Conservation (phyloP, 37 sponge, comb jelly and placozoan genomes). For the Ianthella basta region DNA sequence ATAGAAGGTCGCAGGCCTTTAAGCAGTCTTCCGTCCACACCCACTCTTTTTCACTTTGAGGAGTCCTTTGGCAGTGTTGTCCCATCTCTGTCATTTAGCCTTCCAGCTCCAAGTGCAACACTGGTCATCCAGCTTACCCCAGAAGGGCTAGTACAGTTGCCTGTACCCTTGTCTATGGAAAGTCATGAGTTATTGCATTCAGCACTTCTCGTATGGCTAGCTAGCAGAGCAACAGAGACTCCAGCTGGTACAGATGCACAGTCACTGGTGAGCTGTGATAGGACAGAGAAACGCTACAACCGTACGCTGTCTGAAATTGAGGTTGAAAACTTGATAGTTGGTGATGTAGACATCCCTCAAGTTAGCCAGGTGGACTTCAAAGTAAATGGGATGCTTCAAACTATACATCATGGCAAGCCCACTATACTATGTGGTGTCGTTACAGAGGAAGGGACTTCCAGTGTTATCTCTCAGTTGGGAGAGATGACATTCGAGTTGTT, state of each 20-base stretch:
- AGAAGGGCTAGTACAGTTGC: neutral
- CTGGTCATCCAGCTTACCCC: neutral
- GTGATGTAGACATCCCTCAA: neutral
- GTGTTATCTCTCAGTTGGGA: too few relatives aligned
- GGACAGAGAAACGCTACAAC: neutral
- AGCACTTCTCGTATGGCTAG: neutral
- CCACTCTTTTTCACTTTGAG: neutral
- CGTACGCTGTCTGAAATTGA: neutral
- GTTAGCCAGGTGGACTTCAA: too few relatives aligned
- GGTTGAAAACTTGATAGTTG: neutral
- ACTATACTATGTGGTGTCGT: too few relatives aligned
- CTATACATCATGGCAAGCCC: too few relatives aligned
- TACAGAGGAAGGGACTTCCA: too few relatives aligned
- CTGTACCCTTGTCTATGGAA: neutral
- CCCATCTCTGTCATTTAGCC: neutral
- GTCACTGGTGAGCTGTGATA: neutral
- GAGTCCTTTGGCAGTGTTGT: constrained; percentile 19
- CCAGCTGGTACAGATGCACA: neutral
- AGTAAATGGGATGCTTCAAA: too few relatives aligned
- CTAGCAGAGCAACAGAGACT: neutral
- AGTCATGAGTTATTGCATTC: neutral
- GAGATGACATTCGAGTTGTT: too few relatives aligned
- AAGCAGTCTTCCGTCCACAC: neutral
- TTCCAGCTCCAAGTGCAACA: neutral
- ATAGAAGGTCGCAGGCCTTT: constrained; percentile 10